Conservation (phyloP, 1,140 invertebrate genomes). For the Dufourea novaeangliae region DNA sequence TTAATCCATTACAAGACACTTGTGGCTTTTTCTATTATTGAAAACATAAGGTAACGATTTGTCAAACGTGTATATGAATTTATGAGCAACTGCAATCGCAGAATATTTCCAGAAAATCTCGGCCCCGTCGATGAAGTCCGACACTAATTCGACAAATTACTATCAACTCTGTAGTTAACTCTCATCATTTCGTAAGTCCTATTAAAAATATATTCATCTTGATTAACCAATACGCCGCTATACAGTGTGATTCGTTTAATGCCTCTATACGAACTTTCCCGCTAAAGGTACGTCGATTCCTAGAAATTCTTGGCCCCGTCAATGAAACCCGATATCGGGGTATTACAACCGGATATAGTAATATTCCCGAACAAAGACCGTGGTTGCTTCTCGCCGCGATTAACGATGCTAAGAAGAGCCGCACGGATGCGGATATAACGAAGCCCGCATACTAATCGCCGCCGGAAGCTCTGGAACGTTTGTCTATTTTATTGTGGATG, state of each 20-base stretch:
- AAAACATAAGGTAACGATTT: too few relatives aligned
- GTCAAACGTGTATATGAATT: too few relatives aligned
- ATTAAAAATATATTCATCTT: background rate
- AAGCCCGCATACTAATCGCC: slow-evolving; percentile 75
- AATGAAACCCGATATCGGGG: slow-evolving; percentile 38
- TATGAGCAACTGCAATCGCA: too few relatives aligned
- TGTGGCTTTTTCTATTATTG: too few relatives aligned
- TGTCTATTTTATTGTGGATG: slow-evolving; percentile 63
- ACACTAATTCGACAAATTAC: background rate
- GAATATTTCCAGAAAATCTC: too few relatives aligned
- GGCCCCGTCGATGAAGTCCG: too few relatives aligned
- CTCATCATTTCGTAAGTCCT: background rate
- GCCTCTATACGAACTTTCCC: too few relatives aligned
- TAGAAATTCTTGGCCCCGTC: slow-evolving; percentile 13
- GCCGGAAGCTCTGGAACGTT: slow-evolving; percentile 70
- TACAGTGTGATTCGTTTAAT: background rate
- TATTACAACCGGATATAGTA: slow-evolving; percentile 66
- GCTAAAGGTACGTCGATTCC: background rate
- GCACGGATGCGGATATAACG: slow-evolving; percentile 72
- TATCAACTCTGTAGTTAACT: background rate
- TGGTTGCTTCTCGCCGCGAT: slow-evolving; percentile 55
- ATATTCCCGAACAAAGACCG: slow-evolving; percentile 61
- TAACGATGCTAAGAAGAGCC: slow-evolving; percentile 66
- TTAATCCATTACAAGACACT: too few relatives aligned
- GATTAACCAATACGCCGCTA: background rate